A percentile compares a stretch with the other conserved stretches of the same genome.
phyloP scores from a whole-genome alignment of 2,797 vertebrate species.

The Tarsius wallacei region DNA sequence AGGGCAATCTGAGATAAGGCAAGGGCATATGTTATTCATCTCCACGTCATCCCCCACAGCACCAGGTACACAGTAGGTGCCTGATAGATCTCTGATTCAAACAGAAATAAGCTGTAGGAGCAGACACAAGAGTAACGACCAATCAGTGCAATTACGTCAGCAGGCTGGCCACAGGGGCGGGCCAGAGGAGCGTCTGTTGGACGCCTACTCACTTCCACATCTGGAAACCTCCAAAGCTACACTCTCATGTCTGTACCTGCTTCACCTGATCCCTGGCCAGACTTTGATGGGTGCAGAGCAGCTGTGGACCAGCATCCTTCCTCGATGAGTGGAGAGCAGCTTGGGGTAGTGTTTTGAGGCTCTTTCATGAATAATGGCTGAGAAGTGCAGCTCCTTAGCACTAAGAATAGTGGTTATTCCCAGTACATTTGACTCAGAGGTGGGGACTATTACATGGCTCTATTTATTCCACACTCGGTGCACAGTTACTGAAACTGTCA shows the following conservation, averaged over 20 bases:
- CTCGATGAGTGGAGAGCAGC: not conserved
- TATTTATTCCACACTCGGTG: constrained; percentile 78
- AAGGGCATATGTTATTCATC: not conserved
- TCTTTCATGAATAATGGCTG: not conserved
- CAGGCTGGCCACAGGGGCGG: not conserved
- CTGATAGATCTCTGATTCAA: not conserved
- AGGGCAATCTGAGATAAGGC: not conserved
- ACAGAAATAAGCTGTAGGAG: not conserved
- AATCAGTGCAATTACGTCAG: not conserved
- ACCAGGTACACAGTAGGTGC: not conserved
- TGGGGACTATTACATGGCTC: constrained; percentile 51
- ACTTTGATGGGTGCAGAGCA: not conserved
- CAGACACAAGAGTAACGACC: rapidly evolving
- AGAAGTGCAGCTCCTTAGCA: constrained; percentile 44
- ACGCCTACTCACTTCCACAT: rapidly evolving
- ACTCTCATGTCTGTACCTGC: not conserved
- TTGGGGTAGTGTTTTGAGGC: not conserved
- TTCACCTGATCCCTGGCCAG: not conserved
- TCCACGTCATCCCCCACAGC: rapidly evolving
- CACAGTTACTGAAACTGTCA: constrained; percentile 79
- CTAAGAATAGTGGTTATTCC: constrained; percentile 67
- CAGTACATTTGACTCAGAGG: constrained; percentile 67
- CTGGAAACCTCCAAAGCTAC: not conserved
- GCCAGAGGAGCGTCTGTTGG: not conserved
- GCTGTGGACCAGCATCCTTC: rapidly evolving